phyloP scores from a whole-genome alignment of 2,113 vertebrate genomes.

The Alethe diademata region DNA sequence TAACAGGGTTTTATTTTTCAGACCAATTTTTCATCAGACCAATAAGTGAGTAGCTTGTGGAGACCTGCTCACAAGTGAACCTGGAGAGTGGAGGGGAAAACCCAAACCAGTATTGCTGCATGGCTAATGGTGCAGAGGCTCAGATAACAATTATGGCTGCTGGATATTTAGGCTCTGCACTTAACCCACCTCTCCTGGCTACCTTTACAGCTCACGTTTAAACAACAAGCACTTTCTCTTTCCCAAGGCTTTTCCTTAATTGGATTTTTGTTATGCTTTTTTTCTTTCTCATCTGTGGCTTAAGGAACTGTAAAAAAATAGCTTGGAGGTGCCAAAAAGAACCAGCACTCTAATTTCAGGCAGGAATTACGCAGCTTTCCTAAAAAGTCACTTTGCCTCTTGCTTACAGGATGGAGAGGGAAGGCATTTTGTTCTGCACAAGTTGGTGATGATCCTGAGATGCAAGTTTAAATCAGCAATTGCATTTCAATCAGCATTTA shows the following conservation, averaged over 20 bases:
- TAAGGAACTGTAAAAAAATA: constrained; percentile 13
- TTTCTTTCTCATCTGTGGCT: background rate
- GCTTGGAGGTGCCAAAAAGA: constrained; percentile 8
- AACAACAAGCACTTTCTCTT: constrained; percentile 40
- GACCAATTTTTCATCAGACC: background rate
- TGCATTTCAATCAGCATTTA: background rate
- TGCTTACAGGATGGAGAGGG: background rate
- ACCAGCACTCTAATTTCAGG: background rate
- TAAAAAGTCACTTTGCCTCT: background rate
- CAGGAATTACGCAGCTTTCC: background rate
- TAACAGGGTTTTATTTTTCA: background rate
- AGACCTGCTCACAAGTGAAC: constrained; percentile 36
- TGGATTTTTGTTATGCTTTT: background rate
- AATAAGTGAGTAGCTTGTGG: constrained; percentile 25
- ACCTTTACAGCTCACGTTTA: background rate
- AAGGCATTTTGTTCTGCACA: background rate
- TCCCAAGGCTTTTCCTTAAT: constrained; percentile 36
- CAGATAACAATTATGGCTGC: constrained; percentile 13
- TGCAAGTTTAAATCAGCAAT: background rate
- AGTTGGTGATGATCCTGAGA: background rate
- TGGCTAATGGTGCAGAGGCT: background rate
- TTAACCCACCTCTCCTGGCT: constrained; percentile 17
- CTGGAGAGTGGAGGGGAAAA: constrained; percentile 39
- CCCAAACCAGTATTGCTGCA: constrained; percentile 41
- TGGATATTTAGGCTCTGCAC: constrained; percentile 12